Conservation (phyloP, 2,888 invertebrate species). For the Nephrotoma appendiculata region DNA sequence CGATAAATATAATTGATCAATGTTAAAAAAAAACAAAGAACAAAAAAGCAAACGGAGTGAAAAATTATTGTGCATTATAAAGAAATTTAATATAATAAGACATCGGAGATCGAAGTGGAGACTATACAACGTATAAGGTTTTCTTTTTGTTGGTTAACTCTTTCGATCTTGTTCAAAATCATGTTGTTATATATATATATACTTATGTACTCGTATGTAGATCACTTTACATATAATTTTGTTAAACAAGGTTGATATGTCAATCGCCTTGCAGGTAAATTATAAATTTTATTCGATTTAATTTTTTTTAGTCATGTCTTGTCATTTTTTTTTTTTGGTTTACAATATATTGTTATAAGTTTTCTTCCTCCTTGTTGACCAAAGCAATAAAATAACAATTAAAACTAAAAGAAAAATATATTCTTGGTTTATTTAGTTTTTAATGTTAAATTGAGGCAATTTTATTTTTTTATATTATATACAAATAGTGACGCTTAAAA, state of each 20-base stretch:
- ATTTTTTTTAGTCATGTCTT: background rate
- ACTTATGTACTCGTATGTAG: background rate
- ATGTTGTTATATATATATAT: background rate
- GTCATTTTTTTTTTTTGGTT: background rate
- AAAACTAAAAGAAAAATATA: background rate
- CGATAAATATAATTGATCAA: background rate
- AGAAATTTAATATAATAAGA: slow-evolving; percentile 6
- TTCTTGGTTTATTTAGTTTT: background rate
- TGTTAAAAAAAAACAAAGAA: background rate
- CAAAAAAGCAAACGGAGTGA: slow-evolving; percentile 3
- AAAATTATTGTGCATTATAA: slow-evolving; percentile 4
- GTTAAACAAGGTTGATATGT: slow-evolving; percentile 4
- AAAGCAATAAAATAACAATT: background rate
- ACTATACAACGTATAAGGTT: background rate
- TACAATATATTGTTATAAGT: background rate
- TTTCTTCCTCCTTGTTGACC: background rate
- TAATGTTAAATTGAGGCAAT: background rate
- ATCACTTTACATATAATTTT: slow-evolving; percentile 3
- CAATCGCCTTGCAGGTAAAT: slow-evolving; percentile 4
- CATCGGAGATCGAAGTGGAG: background rate
- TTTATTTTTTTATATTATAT: background rate
- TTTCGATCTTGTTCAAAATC: slow-evolving; percentile 1
- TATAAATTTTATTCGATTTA: background rate
- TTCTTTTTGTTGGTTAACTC: background rate
- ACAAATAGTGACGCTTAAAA: background rate